Evolutionary conservation across 2,797 vertebrate species (phyloP).

Genomic region (Syndactyla subalaris): DNA sequence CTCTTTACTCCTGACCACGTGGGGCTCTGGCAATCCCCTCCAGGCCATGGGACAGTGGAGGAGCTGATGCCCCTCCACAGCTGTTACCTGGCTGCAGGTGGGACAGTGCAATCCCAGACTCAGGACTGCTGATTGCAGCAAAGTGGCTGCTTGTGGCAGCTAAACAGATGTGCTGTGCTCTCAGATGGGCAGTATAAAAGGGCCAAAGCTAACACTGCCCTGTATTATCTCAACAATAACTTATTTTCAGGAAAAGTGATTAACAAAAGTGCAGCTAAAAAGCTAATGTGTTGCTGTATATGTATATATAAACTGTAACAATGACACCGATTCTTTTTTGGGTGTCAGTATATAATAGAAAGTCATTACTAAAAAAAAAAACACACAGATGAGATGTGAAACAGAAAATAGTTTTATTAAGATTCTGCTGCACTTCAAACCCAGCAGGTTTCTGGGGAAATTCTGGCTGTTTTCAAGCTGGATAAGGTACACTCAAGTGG

Average conservation of each 20-base stretch:
- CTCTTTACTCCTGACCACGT: no score
- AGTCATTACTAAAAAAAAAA: neutral
- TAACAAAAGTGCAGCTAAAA: neutral
- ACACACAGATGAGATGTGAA: neutral
- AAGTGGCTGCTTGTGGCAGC: neutral
- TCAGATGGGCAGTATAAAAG: neutral
- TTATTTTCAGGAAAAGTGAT: neutral
- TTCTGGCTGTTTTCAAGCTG: neutral
- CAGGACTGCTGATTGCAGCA: fast-evolving
- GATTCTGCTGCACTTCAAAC: neutral
- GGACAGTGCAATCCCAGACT: neutral
- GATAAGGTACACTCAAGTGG: neutral
- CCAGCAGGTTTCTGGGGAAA: neutral
- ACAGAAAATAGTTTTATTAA: neutral
- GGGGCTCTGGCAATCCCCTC: no score
- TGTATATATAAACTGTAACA: fast-evolving
- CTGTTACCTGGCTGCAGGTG: neutral
- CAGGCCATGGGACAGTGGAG: no score
- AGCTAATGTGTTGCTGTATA: neutral
- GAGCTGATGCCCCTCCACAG: no score
- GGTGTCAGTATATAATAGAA: neutral
- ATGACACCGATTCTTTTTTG: neutral
- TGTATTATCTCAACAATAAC: neutral
- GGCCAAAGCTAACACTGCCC: neutral
- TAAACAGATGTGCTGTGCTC: neutral